These are phyloP conservation scores for Zele albiditarsus DNA, from an alignment of 2,888 invertebrate species.

Conservation along the genomic window DNA sequence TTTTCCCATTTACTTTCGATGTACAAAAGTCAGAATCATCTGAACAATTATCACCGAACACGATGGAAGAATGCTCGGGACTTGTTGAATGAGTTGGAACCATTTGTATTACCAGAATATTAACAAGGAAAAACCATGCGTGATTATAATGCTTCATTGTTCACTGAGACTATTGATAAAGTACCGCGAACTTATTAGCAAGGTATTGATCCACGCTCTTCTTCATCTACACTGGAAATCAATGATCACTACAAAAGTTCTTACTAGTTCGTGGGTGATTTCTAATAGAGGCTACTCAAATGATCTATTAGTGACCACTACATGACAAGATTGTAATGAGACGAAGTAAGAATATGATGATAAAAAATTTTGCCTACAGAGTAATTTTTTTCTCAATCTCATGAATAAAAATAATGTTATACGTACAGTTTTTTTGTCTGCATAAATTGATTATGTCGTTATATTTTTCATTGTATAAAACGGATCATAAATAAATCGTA, in stretches of 20 bases:
- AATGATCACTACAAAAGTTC: slow-evolving; percentile 4
- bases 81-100: background rate
- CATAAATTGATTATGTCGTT: too few relatives aligned
- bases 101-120: background rate
- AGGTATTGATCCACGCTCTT: background rate
- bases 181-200: background rate
- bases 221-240: background rate
- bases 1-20: background rate
- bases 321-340: too few relatives aligned
- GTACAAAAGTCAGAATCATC: background rate
- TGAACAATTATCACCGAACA: slow-evolving; percentile 8
- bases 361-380: too few relatives aligned
- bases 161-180: background rate
- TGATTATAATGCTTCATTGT: background rate
- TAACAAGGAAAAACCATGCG: background rate
- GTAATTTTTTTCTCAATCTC: too few relatives aligned
- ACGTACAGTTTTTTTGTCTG: too few relatives aligned
- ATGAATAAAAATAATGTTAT: too few relatives aligned
- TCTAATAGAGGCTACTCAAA: too few relatives aligned
- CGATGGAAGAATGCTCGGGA: background rate
- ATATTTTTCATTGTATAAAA: too few relatives aligned
- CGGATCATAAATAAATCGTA: too few relatives aligned
- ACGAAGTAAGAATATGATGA: too few relatives aligned
- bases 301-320: too few relatives aligned
- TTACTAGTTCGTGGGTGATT: too few relatives aligned